These are phyloP conservation scores for Crotophaga sulcirostris DNA, from an alignment of 2,113 vertebrate genomes.

Conservation along the genomic window DNA sequence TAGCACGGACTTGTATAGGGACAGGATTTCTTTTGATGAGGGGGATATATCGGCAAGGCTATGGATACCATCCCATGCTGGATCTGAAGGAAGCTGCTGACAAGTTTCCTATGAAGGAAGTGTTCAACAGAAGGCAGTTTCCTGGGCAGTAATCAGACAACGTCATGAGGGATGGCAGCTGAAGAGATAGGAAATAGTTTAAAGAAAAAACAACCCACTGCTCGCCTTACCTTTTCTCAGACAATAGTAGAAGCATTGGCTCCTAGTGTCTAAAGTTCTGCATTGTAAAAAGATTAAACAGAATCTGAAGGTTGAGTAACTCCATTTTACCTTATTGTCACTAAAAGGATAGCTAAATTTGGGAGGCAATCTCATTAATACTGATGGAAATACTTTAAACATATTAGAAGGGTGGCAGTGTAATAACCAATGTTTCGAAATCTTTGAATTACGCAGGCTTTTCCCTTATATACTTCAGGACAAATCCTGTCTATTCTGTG, in stretches of 20 bases:
- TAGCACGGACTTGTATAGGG: background rate
- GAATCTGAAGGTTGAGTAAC: background rate
- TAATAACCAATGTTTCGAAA: background rate
- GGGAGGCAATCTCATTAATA: background rate
- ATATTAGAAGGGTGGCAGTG: background rate
- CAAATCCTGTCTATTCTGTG: background rate
- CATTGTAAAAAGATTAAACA: background rate
- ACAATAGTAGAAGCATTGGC: background rate
- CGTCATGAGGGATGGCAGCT: background rate
- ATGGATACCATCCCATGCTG: background rate
- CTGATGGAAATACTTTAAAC: background rate
- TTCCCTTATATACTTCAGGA: background rate
- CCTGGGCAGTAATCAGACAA: background rate
- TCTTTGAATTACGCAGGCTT: background rate
- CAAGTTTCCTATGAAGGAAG: background rate
- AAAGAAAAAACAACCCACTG: accelerated
- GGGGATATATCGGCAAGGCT: background rate
- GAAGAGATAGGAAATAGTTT: background rate
- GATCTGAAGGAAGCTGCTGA: background rate
- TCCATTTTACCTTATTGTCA: background rate
- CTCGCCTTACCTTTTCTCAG: background rate
- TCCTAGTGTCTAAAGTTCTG: background rate
- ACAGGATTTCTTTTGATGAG: background rate
- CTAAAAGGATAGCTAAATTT: background rate
- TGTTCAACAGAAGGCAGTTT: background rate